A percentile compares a stretch with the other conserved stretches of the same genome.
Evolutionary conservation across 1,140 invertebrate species (phyloP).

Genomic region (Drosophila bocki): DNA sequence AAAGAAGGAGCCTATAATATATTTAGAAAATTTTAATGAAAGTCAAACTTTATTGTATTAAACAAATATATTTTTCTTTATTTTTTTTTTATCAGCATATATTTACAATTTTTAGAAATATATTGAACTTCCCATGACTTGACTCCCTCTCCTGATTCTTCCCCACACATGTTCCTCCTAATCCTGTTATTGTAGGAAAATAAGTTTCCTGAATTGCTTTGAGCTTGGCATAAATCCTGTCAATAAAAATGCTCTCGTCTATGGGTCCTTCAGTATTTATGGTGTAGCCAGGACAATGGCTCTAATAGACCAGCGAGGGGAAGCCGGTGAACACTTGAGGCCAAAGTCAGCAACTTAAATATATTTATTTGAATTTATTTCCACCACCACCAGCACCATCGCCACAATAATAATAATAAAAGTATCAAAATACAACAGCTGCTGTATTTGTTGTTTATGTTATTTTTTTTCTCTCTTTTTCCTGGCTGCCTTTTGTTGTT

Average conservation of each 20-base stretch:
- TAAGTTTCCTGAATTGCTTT: slow-evolving; percentile 59
- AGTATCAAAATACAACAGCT: slow-evolving; percentile 74
- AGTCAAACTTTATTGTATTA: no score
- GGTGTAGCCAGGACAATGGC: slow-evolving; percentile 48
- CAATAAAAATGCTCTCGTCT: slow-evolving; percentile 72
- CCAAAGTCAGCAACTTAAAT: slow-evolving; percentile 74
- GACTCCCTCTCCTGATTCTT: not conserved
- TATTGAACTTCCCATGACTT: not conserved
- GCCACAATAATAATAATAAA: slow-evolving; percentile 57
- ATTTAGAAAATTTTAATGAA: no score
- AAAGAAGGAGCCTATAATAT: no score
- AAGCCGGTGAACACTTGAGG: slow-evolving; percentile 28
- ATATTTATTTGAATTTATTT: slow-evolving; percentile 82
- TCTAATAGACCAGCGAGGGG: slow-evolving; percentile 28
- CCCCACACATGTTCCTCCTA: slow-evolving; percentile 10
- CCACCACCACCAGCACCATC: slow-evolving; percentile 44
- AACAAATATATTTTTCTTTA: not conserved
- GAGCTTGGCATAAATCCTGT: slow-evolving; percentile 72
- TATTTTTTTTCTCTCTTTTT: not conserved
- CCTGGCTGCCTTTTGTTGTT: slow-evolving; percentile 8
- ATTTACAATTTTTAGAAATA: not conserved
- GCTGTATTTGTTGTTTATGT: slow-evolving; percentile 46
- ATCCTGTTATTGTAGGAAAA: slow-evolving; percentile 39
- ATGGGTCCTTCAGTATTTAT: slow-evolving; percentile 69
- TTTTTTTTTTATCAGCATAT: not conserved